Evolutionary conservation across 2,113 vertebrate genomes (phyloP).

Genomic region (Archilochus colubris): DNA sequence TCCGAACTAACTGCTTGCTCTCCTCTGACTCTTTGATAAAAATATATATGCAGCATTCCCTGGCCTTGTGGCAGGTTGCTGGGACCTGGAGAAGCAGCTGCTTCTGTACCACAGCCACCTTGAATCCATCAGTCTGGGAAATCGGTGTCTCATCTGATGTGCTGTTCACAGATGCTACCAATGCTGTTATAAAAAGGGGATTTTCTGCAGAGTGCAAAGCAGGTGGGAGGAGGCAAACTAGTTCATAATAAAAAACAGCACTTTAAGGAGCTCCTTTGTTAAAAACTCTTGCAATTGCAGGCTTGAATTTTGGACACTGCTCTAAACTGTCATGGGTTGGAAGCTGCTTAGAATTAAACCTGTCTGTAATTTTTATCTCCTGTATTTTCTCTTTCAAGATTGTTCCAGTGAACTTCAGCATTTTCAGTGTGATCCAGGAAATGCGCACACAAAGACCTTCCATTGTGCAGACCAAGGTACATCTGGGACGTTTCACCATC

Average conservation of each 20-base stretch:
- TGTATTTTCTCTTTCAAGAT: constrained; percentile 74
- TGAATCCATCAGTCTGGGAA: background rate
- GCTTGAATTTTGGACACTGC: background rate
- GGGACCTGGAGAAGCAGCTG: background rate
- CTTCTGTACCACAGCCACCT: background rate
- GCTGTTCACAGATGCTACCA: background rate
- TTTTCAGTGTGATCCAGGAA: constrained; percentile 87
- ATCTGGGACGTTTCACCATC: rapidly evolving
- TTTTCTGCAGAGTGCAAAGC: background rate
- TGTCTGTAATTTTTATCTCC: background rate
- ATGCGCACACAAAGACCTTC: constrained; percentile 95
- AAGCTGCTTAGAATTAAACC: background rate
- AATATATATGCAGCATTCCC: background rate
- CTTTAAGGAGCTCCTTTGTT: background rate
- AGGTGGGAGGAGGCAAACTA: background rate
- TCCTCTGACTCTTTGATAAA: background rate
- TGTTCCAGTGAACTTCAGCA: constrained; percentile 86
- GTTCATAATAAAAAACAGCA: background rate
- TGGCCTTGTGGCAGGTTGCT: background rate
- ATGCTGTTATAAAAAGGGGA: background rate
- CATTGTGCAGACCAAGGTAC: constrained; percentile 94
- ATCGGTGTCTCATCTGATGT: rapidly evolving
- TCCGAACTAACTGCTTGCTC: background rate
- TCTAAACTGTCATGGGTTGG: background rate
- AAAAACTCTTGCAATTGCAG: background rate